Conservation (phyloP, 2,888 invertebrate species). For the Hemaris fuciformis region DNA sequence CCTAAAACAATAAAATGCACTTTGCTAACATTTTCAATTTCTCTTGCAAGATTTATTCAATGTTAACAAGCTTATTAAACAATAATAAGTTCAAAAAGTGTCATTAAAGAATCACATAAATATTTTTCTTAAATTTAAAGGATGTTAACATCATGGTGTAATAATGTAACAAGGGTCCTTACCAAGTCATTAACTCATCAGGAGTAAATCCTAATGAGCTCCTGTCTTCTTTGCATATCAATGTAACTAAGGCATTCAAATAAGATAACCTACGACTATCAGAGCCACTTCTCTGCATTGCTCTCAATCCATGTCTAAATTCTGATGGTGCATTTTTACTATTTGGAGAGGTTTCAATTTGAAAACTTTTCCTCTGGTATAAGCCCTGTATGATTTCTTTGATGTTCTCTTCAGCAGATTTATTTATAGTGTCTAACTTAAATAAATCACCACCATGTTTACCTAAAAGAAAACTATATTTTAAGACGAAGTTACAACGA, state of each 20-base stretch:
- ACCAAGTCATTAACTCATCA: slow-evolving; percentile 87
- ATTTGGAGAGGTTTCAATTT: slow-evolving; percentile 68
- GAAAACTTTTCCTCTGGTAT: slow-evolving; percentile 69
- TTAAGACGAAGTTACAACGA: neutral
- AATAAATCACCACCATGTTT: slow-evolving; percentile 84
- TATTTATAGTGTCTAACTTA: slow-evolving; percentile 82
- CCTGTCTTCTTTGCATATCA: slow-evolving; percentile 85
- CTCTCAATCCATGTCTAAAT: slow-evolving; percentile 81
- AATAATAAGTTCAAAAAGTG: too few species aligned
- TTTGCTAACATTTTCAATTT: too few species aligned
- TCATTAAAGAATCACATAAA: too few species aligned
- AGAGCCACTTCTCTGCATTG: slow-evolving; percentile 84
- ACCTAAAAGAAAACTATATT: slow-evolving; percentile 56
- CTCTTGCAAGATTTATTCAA: too few species aligned
- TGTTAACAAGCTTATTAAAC: too few species aligned
- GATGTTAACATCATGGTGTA: neutral
- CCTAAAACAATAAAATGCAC: too few species aligned
- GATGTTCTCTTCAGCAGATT: slow-evolving; percentile 83
- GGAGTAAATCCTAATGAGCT: slow-evolving; percentile 86
- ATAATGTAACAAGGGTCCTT: slow-evolving; percentile 28
- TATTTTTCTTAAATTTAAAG: too few species aligned
- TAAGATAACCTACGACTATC: slow-evolving; percentile 92
- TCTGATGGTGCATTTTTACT: slow-evolving; percentile 59
- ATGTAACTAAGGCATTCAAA: slow-evolving; percentile 93
- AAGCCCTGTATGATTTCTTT: slow-evolving; percentile 84